These are phyloP conservation scores for Oligia fasciuncula DNA, from an alignment of 2,888 invertebrate genomes.

Conservation along the genomic window DNA sequence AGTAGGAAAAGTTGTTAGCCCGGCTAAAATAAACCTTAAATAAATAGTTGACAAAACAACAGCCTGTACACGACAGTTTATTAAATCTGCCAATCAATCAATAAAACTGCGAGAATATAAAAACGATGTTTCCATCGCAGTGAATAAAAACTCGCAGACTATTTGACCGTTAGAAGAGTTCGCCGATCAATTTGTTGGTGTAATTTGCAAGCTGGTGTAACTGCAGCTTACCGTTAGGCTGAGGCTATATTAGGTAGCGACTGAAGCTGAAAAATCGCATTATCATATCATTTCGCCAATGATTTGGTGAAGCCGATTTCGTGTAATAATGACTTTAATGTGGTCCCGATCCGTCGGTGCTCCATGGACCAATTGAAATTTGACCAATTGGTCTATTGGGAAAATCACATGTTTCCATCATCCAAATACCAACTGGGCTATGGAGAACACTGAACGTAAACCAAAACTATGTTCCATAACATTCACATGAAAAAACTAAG, in stretches of 20 bases:
- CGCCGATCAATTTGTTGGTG: conserved; percentile 50
- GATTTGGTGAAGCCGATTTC: background rate
- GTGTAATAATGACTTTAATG: background rate
- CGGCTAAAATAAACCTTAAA: background rate
- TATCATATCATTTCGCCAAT: background rate
- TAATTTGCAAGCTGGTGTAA: conserved; percentile 63
- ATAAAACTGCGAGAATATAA: conserved; percentile 25
- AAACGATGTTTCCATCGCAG: conserved; percentile 27
- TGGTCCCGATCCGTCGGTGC: background rate
- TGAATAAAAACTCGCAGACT: conserved; percentile 44
- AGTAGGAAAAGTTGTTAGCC: background rate
- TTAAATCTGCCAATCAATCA: conserved; percentile 28
- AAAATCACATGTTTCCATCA: too few species aligned
- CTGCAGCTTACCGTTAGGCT: conserved; percentile 57
- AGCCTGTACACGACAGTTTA: conserved; percentile 2
- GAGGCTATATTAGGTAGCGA: background rate
- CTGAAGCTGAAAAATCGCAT: background rate
- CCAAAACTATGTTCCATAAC: too few species aligned
- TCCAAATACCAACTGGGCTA: too few species aligned
- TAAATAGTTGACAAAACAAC: background rate
- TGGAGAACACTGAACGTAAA: too few species aligned
- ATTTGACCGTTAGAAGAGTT: conserved; percentile 47
- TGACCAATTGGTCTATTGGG: too few species aligned
- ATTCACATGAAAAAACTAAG: background rate
- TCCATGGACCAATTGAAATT: too few species aligned